Conservation (phyloP, 1,140 invertebrate genomes). For the Microplitis demolitor region DNA sequence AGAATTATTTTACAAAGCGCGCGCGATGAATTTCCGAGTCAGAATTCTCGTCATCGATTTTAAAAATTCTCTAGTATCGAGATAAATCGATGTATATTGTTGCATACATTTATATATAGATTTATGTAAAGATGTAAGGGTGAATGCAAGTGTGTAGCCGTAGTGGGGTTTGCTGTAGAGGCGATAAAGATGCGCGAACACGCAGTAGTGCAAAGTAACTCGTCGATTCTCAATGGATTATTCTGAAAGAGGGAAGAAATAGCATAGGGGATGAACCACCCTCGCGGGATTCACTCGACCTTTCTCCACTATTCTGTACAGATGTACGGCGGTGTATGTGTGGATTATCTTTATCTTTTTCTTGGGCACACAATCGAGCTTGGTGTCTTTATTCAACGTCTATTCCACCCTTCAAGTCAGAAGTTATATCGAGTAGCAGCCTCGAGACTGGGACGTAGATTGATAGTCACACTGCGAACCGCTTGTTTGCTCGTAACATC, state of each 20-base stretch:
- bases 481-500: constrained; percentile 14
- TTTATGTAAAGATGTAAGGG: too few species aligned
- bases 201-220: not conserved
- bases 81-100: too few species aligned
- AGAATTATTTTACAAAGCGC: not conserved
- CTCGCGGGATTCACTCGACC: not conserved
- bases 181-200: constrained; percentile 3
- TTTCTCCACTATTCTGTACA: not conserved
- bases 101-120: too few species aligned
- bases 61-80: too few species aligned
- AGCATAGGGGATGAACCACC: not conserved
- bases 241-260: not conserved
- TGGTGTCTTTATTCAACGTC: not conserved
- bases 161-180: not conserved
- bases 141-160: too few species aligned
- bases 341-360: not conserved
- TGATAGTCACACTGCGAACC: constrained; percentile 10
- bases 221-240: not conserved
- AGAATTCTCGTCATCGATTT: not conserved
- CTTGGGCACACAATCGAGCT: not conserved
- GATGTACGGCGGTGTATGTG: not conserved
- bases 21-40: not conserved
- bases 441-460: constrained; percentile 30
- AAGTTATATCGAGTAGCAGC: constrained; percentile 36
- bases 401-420: not conserved